Base-by-base conservation (phyloP, 30 jellyfish, hydroid and myxozoan species). In the Hydractinia echinata region DNA sequence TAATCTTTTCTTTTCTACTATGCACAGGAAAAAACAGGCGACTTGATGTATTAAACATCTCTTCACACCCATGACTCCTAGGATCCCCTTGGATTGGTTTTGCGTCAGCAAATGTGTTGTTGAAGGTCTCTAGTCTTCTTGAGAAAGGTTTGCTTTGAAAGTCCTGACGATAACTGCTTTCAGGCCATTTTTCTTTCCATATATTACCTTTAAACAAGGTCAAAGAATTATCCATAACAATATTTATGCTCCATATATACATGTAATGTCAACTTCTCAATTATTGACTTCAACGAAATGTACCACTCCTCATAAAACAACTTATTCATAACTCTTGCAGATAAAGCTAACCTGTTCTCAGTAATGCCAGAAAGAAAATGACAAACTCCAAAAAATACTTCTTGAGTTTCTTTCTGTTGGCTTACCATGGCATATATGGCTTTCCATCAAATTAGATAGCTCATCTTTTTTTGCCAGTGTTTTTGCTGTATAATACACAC, bases 351-450 rank as follows among this genome's bases (percentile, higher is more conserved):
- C 44, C n/a, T 30, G 44, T 30, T 30, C 44, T 30, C 44, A 30
- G 44, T 30, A 30, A 30, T 30, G 44, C 44, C 44, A 30, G 44
- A 30, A 30, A 30, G 44, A 30, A 30, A 30, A 30, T 0, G 1
- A 30, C 44, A 30, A 30, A 30, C 44, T 30, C 44, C 44, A 30
- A 30, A 30, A 30, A 30, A 30, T 30, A 30, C 44, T 30, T 30
- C 44, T 30, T 30, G 44, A 30, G 44, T 30, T 30, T 30, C 44
- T 30, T 30, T 30, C 2, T 30, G 44, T 30, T 30, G 44, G 44
- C 44, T 30, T 76, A 88, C 96, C 96, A 82, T 88, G 96, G 11
- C 94, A 94, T 15, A 88, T 88, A 72, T 78, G 93, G 66, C 96
- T 88, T 79, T 83, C 81, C 64, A 88, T 88, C 89, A 89, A 81